Evolutionary conservation across 2,113 vertebrate genomes (phyloP).

Genomic region (Xiphophorus couchianus): DNA sequence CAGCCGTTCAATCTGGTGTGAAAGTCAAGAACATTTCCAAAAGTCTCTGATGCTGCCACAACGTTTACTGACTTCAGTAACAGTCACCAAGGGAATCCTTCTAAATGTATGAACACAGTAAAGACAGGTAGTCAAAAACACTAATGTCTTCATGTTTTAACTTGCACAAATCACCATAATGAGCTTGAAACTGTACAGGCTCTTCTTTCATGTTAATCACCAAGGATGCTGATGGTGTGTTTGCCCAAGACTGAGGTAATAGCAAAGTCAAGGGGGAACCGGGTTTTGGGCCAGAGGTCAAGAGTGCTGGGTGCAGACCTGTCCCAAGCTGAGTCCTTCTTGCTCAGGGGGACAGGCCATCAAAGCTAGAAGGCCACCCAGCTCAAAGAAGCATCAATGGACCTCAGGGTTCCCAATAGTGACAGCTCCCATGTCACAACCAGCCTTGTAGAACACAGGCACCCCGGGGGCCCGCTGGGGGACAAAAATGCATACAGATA

Average conservation of each 20-base stretch:
- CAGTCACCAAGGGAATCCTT: conserved; percentile 55
- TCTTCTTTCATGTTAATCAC: conserved; percentile 64
- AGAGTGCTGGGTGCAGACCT: conserved; percentile 42
- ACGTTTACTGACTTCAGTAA: conserved; percentile 61
- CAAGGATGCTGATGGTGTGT: conserved; percentile 43
- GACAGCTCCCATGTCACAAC: conserved; percentile 73
- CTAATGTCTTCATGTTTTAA: conserved; percentile 35
- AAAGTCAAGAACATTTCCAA: conserved; percentile 53
- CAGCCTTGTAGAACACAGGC: conserved; percentile 66
- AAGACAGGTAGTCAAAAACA: conserved; percentile 19
- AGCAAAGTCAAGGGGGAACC: conserved; percentile 57
- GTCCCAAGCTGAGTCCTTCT: conserved; percentile 47
- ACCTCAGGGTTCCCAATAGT: conserved; percentile 59
- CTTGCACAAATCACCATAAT: conserved; percentile 50
- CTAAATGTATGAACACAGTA: conserved; percentile 31
- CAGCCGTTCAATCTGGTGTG: conserved; percentile 49
- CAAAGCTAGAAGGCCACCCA: conserved; percentile 67
- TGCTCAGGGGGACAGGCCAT: conserved; percentile 63
- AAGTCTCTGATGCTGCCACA: conserved; percentile 36
- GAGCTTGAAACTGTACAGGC: conserved; percentile 26
- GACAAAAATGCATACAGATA: conserved; percentile 68
- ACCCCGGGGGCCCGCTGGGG: conserved; percentile 62
- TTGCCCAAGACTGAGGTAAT: conserved; percentile 56
- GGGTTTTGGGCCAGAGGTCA: conserved; percentile 63
- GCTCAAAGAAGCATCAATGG: conserved; percentile 57